Base-by-base conservation (phyloP, 2,113 vertebrate genomes). In the Zonotrichia leucophrys region DNA sequence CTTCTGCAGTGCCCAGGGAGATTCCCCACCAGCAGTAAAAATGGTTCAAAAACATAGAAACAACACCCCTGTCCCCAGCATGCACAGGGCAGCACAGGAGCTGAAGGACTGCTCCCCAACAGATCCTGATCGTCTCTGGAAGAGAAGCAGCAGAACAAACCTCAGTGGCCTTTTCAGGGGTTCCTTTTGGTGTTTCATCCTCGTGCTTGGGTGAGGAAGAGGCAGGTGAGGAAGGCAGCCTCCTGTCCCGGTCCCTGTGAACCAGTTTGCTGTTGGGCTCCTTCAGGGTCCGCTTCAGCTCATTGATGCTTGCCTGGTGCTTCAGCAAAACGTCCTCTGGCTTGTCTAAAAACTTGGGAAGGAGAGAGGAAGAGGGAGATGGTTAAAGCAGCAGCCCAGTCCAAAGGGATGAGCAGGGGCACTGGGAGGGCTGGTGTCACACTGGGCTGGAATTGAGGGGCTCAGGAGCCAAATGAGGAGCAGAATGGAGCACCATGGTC, bases 231-330 rank as follows among this genome's bases (percentile, higher is more conserved):
- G 98, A 98, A 55, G 99, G 99, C 93, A 99, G 97, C 79, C 98
- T 98, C 96, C 99, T 99, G 85, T 98, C 98, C 39, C 98, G 97
- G 44, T 98, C 98, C 84, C 98, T 97, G 97, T 98, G 98, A 93
- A 99, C 97, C 92, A 99, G 98, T 89, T 99, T 99, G 98, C 99
- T 99, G 98, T 99, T 99, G 86, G 99, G 99, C 73, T 99, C 99
- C 97, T 98, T 99, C 94, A 99, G 96, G 66, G 99, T 98, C 94
- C 99, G 97, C 97, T 99, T 99, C 97, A 99, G 98, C 97, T 99
- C 99, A 10, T 99, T 99, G 98, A 99, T 99, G 97, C 99, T 99
- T 96, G 99, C 99, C 98, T 99, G 99, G 92, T 99, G 99, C 98
- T 99, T 99, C 97, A 99, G 97, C 86, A 99, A 96, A 95, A 99